Evolutionary conservation across 2,797 vertebrate species (phyloP), one percentile per base, ranked within the genome.

Genomic region (Brachymystax lenok): DNA sequence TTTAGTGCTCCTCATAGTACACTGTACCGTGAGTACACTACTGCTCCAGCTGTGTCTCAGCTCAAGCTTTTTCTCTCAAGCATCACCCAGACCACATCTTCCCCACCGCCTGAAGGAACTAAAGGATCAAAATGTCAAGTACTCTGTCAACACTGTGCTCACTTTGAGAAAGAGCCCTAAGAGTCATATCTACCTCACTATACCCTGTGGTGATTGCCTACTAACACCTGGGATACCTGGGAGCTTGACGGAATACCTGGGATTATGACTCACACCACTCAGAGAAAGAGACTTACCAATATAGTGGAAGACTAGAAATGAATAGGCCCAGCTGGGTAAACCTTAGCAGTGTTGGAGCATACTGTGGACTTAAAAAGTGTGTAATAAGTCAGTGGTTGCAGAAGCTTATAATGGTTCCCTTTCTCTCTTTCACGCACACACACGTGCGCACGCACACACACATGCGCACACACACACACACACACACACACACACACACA

Each of bases 321-420:
- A 69, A 66, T 54, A 79, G 71, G 61, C 73, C 17, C 64, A 79
- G 16, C 74, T 63, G 59, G 82, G 67, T 3, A 69, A 69, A 69
- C 19, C 68, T 24, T 17, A 35, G 16, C 17, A 2, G 30, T 28
- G 30, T 46, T 46, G 40, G 10, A 46, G 10, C 40, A 46, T 46
- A 12, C 40, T 1, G 40, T 12, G 12, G 40, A 10, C 40, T 46
- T 46, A 46, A 10, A 46, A 46, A 46, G 40, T 3, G 10, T 1
- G 10, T 46, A 12, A 46, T 12, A 46, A 3, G 40, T 46, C 10
- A 46, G 40, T 46, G 40, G 40, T 46, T 46, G 40, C 10, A 46
- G 40, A 46, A 12, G 40, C 40, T 46, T 46, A 12, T 46, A 12
- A 46, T 46, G 40, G 40, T 46, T 46, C 2, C 10, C 40, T 46